Conservation (phyloP, 2,888 invertebrate genomes). For the Pseudolycoriella hygida region DNA sequence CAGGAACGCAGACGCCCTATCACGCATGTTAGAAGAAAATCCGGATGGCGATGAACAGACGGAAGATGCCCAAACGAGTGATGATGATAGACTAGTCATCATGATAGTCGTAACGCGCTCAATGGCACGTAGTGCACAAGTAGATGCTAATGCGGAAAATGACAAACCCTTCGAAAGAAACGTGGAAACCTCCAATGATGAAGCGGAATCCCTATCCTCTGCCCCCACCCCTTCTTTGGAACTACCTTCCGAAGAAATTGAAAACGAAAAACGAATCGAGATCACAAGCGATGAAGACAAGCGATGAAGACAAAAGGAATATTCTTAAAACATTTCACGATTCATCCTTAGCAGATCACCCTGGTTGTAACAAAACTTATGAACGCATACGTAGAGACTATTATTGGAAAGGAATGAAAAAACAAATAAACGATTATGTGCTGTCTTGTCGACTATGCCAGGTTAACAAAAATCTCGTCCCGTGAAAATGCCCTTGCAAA, state of each 20-base stretch:
- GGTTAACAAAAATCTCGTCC: too few relatives aligned
- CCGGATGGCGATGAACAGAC: too few relatives aligned
- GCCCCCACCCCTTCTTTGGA: too few relatives aligned
- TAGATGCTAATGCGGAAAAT: background rate
- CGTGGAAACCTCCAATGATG: too few relatives aligned
- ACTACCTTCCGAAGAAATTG: background rate
- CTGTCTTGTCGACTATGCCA: too few relatives aligned
- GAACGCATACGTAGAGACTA: background rate
- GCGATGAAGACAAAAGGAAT: background rate
- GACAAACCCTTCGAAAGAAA: too few relatives aligned
- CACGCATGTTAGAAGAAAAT: background rate
- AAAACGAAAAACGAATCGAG: background rate
- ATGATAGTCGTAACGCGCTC: background rate
- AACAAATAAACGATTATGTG: background rate
- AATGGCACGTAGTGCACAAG: background rate
- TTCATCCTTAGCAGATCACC: background rate
- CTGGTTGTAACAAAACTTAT: background rate
- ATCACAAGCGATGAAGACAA: background rate
- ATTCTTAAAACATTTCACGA: background rate
- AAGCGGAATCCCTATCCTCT: background rate
- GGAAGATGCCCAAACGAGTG: background rate
- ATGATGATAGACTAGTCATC: background rate
- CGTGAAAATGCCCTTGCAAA: too few relatives aligned
- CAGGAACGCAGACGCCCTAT: background rate
- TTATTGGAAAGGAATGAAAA: too few relatives aligned